Evolutionary conservation across 2,113 vertebrate species (phyloP).

Genomic region (Corythoichthys haematopterus): DNA sequence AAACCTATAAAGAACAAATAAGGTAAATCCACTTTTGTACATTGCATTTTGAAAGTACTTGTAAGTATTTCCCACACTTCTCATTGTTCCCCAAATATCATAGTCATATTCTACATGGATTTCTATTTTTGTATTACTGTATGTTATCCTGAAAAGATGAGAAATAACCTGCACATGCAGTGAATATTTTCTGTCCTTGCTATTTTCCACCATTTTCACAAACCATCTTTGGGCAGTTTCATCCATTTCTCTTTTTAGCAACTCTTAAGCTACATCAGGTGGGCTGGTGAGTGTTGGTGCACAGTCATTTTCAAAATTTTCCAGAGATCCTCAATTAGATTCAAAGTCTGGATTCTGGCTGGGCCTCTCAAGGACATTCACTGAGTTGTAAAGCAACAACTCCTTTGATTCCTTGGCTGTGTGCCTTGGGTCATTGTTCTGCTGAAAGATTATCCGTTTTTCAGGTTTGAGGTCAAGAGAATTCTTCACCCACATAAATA

Average conservation of each 20-base stretch:
- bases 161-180: too few relatives aligned
- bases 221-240: not conserved
- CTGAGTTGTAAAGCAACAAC: not conserved
- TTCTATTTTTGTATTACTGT: too few relatives aligned
- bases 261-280: not conserved
- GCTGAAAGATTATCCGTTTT: not conserved
- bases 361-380: constrained; percentile 1
- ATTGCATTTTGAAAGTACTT: too few relatives aligned
- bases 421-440: not conserved
- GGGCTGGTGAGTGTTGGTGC: not conserved
- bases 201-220: not conserved
- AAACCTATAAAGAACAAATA: too few relatives aligned
- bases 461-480: not conserved
- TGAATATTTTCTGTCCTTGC: not conserved
- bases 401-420: not conserved
- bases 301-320: not conserved
- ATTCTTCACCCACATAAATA: not conserved
- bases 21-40: too few relatives aligned
- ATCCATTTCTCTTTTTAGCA: not conserved
- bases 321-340: not conserved
- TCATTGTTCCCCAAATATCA: too few relatives aligned
- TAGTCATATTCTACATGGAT: too few relatives aligned
- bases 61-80: too few relatives aligned
- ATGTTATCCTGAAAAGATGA: too few relatives aligned
- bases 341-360: not conserved